These are phyloP conservation scores for Poecilia gillii DNA, from an alignment of 2,797 vertebrate genomes.

Conservation along the genomic window DNA sequence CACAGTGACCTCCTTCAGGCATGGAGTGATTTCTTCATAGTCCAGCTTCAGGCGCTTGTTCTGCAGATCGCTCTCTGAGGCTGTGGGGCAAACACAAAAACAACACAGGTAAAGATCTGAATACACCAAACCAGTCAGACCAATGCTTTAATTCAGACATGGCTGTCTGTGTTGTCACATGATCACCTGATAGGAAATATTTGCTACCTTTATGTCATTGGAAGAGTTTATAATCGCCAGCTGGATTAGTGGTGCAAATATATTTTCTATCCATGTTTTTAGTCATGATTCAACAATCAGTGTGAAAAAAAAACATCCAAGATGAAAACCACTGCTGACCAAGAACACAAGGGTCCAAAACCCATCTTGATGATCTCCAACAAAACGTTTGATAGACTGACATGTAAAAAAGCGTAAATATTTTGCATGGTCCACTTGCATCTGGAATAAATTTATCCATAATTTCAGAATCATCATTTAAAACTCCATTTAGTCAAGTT, in stretches of 20 bases:
- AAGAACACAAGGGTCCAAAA: neutral
- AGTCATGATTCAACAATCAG: neutral
- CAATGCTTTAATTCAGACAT: neutral
- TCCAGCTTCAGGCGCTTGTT: constrained; percentile 94
- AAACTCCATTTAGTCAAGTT: neutral
- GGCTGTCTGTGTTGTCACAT: neutral
- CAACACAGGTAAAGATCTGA: neutral
- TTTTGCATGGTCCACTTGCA: neutral
- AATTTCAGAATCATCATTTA: neutral
- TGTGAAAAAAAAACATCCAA: neutral
- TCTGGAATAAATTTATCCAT: neutral
- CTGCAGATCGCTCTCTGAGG: constrained; percentile 91
- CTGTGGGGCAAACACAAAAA: constrained; percentile 66
- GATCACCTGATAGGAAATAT: neutral
- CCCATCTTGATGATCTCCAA: neutral
- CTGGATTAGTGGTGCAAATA: neutral
- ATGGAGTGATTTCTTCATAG: constrained; percentile 97
- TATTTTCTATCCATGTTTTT: neutral
- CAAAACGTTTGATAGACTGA: neutral
- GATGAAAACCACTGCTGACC: neutral
- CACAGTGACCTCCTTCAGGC: constrained; percentile 92
- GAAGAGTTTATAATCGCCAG: neutral
- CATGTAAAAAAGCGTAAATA: neutral
- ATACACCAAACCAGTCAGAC: neutral
- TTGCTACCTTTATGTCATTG: neutral